A percentile compares a stretch with the other conserved stretches of the same genome.
phyloP scores from a whole-genome alignment of 2,113 vertebrate species.

The Apistogramma diplotaenia region DNA sequence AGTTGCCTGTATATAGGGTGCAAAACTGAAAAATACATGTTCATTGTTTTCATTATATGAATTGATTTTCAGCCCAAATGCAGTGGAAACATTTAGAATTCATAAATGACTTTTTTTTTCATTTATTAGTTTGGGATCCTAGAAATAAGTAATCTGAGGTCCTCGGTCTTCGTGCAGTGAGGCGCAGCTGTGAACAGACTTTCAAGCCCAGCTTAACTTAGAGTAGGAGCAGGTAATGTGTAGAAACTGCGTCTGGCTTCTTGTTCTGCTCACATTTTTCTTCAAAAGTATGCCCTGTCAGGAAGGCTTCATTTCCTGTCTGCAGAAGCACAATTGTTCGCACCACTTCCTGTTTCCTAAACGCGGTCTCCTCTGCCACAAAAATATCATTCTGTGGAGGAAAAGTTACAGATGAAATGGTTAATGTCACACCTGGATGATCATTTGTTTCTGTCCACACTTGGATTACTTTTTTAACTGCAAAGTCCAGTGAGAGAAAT shows the following conservation, averaged over 20 bases:
- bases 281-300: not conserved
- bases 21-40: too few relatives aligned
- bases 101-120: too few relatives aligned
- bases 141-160: not conserved
- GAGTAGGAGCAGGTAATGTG: not conserved
- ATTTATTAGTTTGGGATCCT: not conserved
- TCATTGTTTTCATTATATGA: too few relatives aligned
- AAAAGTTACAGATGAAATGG: not conserved
- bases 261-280: not conserved
- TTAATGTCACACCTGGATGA: not conserved
- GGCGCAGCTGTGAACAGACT: not conserved
- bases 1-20: too few relatives aligned
- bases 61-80: too few relatives aligned
- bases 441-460: not conserved
- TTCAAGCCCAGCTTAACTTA: not conserved
- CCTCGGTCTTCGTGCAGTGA: not conserved
- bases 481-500: not conserved
- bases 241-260: not conserved
- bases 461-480: not conserved
- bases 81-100: too few relatives aligned
- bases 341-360: constrained; percentile 49
- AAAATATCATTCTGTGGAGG: not conserved
- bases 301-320: constrained; percentile 60
- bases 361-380: not conserved
- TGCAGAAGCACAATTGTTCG: constrained; percentile 63